Evolutionary conservation across 2,797 vertebrate species (phyloP).

Genomic region (Micromesistius poutassou): DNA sequence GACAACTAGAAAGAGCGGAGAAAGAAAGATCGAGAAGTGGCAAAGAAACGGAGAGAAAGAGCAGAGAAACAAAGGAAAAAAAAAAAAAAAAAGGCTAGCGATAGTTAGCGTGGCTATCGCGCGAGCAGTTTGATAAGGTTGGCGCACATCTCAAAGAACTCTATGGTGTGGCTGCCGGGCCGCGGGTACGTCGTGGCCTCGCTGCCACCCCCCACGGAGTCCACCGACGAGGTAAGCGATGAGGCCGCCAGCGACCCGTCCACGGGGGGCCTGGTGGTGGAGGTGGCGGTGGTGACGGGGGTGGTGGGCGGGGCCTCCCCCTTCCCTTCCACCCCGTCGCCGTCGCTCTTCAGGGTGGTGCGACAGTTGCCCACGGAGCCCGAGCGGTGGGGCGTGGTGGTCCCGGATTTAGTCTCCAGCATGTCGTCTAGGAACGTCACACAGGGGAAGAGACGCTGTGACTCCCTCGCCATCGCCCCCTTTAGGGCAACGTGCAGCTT

Average conservation of each 20-base stretch:
- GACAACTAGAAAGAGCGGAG: conserved; percentile 58
- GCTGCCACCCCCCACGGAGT: conserved; percentile 81
- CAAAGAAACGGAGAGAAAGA: conserved; percentile 46
- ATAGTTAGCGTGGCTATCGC: conserved; percentile 81
- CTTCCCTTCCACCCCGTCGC: conserved; percentile 77
- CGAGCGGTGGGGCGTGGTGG: conserved; percentile 89
- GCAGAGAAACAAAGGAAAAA: conserved; percentile 26
- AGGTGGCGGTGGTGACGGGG: conserved; percentile 47
- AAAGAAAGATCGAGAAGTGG: conserved; percentile 74
- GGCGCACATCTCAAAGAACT: conserved; percentile 99
- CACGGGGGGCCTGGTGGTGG: conserved; percentile 74
- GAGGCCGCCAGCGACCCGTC: conserved; percentile 85
- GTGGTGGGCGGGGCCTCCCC: conserved; percentile 52
- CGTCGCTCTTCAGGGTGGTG: conserved; percentile 83
- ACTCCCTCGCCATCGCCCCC: no score
- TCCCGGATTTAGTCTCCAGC: conserved; percentile 89
- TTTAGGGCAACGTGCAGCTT: no score
- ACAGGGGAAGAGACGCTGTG: not conserved
- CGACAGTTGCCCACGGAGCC: conserved; percentile 89
- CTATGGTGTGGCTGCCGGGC: conserved; percentile 97
- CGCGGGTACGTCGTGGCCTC: conserved; percentile 70
- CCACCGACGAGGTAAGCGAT: conserved; percentile 88
- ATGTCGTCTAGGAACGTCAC: conserved; percentile 81
- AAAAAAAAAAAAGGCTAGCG: not conserved
- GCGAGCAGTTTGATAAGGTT: conserved; percentile 99